Percentiles rank a stretch among this genome's conserved stretches.
phyloP scores from a whole-genome alignment of 2,888 invertebrate species.

The Watsonalla cultraria region DNA sequence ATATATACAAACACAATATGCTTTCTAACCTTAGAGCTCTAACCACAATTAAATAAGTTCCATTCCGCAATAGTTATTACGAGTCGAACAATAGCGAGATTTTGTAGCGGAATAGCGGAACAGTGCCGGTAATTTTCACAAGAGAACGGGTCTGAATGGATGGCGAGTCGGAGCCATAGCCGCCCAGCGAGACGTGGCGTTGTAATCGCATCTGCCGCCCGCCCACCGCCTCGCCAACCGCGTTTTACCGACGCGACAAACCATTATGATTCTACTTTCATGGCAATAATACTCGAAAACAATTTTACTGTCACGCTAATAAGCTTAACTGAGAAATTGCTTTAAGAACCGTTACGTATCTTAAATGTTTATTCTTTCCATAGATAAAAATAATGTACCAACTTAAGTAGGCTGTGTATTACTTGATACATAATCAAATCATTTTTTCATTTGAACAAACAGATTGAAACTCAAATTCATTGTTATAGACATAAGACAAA shows the following conservation, averaged over 20 bases:
- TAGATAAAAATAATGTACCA: no score
- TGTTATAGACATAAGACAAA: no score
- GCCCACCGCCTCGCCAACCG: constrained; percentile 17
- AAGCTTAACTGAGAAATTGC: constrained; percentile 47
- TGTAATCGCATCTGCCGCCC: constrained; percentile 81
- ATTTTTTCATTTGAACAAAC: no score
- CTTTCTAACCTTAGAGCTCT: no score
- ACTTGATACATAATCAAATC: no score
- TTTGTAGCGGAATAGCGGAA: constrained; percentile 64
- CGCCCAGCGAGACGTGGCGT: constrained; percentile 81
- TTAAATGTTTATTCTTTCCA: no score
- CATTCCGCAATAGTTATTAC: constrained; percentile 73
- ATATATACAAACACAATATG: no score
- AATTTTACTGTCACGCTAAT: constrained; percentile 48
- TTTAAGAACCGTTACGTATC: background rate
- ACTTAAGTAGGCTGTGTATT: no score
- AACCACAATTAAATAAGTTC: constrained; percentile 40
- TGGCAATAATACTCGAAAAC: constrained; percentile 50
- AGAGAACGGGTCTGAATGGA: constrained; percentile 62
- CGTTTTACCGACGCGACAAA: constrained; percentile 71
- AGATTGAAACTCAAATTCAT: no score
- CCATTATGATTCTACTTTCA: constrained; percentile 73
- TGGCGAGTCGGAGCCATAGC: constrained; percentile 69
- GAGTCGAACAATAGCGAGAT: constrained; percentile 66
- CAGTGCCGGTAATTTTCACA: constrained; percentile 73